Conservation (phyloP, 2,888 invertebrate genomes). For the Apamea anceps region DNA sequence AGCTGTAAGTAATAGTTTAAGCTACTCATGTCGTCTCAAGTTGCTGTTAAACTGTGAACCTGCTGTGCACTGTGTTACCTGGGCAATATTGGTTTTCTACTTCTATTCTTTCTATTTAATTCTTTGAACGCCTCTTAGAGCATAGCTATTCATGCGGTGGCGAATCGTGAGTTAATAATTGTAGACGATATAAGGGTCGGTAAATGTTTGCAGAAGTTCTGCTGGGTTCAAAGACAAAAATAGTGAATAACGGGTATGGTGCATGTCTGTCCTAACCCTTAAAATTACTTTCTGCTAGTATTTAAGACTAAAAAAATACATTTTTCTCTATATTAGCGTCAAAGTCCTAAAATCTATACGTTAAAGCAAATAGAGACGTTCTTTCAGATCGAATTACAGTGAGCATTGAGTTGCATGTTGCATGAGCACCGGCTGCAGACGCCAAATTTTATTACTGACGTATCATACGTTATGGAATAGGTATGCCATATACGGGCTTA, state of each 20-base stretch:
- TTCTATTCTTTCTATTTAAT: background rate
- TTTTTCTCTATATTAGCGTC: background rate
- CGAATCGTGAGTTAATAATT: background rate
- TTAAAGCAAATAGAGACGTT: constrained; percentile 23
- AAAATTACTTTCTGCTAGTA: background rate
- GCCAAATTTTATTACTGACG: constrained; percentile 54
- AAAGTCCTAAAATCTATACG: background rate
- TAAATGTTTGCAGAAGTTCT: background rate
- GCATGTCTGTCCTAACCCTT: background rate
- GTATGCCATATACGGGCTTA: background rate
- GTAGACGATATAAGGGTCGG: background rate
- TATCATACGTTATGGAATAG: constrained; percentile 15
- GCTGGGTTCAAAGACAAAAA: background rate
- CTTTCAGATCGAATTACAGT: constrained; percentile 34
- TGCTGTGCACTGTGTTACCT: too few relatives aligned
- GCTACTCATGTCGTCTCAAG: too few relatives aligned
- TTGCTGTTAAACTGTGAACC: too few relatives aligned
- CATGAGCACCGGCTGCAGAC: constrained; percentile 43
- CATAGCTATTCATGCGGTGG: background rate
- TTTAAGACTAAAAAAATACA: background rate
- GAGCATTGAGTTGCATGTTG: constrained; percentile 42
- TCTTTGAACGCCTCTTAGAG: background rate
- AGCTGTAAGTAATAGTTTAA: too few relatives aligned
- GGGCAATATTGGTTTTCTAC: too few relatives aligned
- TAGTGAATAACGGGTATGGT: background rate